phyloP scores from a whole-genome alignment of 2,797 vertebrate genomes.

The Pseudotriccus pelzelni region DNA sequence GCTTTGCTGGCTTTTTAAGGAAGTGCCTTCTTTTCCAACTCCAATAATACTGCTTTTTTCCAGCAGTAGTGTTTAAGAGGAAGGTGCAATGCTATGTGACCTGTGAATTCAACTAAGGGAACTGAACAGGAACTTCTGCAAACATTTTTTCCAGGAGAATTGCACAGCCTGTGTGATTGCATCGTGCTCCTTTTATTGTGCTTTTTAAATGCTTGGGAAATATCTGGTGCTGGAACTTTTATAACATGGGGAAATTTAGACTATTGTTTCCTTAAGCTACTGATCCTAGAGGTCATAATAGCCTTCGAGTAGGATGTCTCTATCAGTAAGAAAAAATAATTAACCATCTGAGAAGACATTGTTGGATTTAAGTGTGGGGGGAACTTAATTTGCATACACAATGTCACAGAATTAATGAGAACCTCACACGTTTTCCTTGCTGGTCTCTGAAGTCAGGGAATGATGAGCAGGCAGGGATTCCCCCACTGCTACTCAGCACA shows the following conservation, averaged over 20 bases:
- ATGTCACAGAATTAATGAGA: background rate
- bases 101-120: slow-evolving; percentile 59
- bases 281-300: background rate
- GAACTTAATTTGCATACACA: background rate
- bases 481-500: background rate
- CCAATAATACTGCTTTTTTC: background rate
- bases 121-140: slow-evolving; percentile 51
- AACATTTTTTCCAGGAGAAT: slow-evolving; percentile 18
- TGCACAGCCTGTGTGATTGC: background rate
- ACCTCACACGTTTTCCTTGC: background rate
- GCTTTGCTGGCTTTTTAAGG: background rate
- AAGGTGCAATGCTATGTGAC: slow-evolving; percentile 65
- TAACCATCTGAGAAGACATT: background rate
- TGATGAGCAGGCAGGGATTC: background rate
- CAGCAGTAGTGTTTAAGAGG: background rate
- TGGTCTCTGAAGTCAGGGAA: background rate
- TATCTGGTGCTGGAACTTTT: background rate
- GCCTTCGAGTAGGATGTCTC: background rate
- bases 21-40: background rate
- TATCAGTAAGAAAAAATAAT: background rate
- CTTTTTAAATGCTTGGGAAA: background rate
- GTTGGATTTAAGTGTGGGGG: background rate
- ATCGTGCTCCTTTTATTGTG: background rate
- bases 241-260: background rate
- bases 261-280: background rate